phyloP scores from a whole-genome alignment of 2,797 vertebrate species.

The Distichodus sexfasciatus region DNA sequence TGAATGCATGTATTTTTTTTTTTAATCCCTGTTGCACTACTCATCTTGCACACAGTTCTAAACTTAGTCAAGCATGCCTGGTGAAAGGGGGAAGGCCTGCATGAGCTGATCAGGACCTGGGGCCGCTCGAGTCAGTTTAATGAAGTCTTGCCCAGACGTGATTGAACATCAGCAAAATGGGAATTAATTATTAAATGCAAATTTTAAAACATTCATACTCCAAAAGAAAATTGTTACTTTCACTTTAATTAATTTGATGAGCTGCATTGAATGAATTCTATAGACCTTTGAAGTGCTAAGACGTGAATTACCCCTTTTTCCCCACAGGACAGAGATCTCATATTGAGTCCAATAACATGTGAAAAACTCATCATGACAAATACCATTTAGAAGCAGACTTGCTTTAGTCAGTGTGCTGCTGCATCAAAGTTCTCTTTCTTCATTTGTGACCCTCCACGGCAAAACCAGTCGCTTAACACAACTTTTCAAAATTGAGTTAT shows the following conservation, averaged over 20 bases:
- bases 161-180: constrained; percentile 18
- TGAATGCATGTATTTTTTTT: neutral
- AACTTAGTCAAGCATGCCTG: neutral
- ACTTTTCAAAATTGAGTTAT: too few relatives aligned
- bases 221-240: constrained; percentile 24
- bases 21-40: neutral
- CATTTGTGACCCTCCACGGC: too few relatives aligned
- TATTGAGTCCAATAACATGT: too few relatives aligned
- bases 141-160: neutral
- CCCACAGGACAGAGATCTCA: too few relatives aligned
- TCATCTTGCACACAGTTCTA: neutral
- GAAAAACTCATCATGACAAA: too few relatives aligned
- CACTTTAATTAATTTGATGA: constrained; percentile 28
- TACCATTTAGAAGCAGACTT: too few relatives aligned
- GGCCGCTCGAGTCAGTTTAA: neutral
- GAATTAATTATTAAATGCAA: constrained; percentile 30
- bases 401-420: too few relatives aligned
- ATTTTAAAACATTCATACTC: constrained; percentile 19
- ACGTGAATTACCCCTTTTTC: too few relatives aligned
- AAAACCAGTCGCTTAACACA: too few relatives aligned
- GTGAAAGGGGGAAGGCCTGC: neutral
- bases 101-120: constrained; percentile 2
- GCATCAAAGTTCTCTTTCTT: too few relatives aligned
- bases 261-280: neutral
- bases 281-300: constrained; percentile 16